Evolutionary conservation across 2,888 invertebrate genomes (phyloP).

Genomic region (Mythimna albipuncta): DNA sequence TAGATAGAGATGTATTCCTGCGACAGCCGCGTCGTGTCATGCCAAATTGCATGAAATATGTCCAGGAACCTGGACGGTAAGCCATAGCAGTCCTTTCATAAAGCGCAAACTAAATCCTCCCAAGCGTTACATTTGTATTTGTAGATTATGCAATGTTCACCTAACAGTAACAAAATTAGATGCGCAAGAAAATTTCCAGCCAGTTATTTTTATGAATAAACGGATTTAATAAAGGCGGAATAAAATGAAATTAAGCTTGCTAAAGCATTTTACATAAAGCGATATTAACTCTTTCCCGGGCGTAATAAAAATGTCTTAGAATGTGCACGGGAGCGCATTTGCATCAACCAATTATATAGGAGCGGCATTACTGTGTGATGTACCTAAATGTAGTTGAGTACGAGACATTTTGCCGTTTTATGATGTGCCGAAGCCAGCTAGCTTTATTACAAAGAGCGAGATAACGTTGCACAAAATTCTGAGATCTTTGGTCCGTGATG

Average conservation of each 20-base stretch:
- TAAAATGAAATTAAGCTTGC: conserved; percentile 72
- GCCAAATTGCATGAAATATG: background rate
- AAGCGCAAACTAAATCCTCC: conserved; percentile 7
- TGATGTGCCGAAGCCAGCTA: conserved; percentile 67
- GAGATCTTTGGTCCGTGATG: conserved; percentile 50
- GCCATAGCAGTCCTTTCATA: conserved; percentile 4
- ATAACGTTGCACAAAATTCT: conserved; percentile 59
- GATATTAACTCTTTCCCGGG: conserved; percentile 80
- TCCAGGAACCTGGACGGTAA: background rate
- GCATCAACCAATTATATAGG: conserved; percentile 68
- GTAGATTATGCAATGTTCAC: conserved; percentile 10
- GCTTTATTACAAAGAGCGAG: conserved; percentile 71
- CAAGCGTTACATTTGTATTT: conserved; percentile 15
- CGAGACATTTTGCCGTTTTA: conserved; percentile 75
- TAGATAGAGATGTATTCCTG: too few species aligned
- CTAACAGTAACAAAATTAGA: conserved; percentile 54
- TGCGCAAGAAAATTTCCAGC: conserved; percentile 49
- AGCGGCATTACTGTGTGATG: conserved; percentile 38
- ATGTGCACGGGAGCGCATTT: conserved; percentile 77
- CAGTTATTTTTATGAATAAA: conserved; percentile 64
- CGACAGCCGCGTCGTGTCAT: background rate
- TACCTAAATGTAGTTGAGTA: conserved; percentile 62
- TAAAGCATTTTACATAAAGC: conserved; percentile 78
- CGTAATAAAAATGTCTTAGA: conserved; percentile 82
- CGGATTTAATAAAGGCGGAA: conserved; percentile 64